phyloP scores from a whole-genome alignment of 2,113 vertebrate genomes.

The Cebidichthys violaceus region DNA sequence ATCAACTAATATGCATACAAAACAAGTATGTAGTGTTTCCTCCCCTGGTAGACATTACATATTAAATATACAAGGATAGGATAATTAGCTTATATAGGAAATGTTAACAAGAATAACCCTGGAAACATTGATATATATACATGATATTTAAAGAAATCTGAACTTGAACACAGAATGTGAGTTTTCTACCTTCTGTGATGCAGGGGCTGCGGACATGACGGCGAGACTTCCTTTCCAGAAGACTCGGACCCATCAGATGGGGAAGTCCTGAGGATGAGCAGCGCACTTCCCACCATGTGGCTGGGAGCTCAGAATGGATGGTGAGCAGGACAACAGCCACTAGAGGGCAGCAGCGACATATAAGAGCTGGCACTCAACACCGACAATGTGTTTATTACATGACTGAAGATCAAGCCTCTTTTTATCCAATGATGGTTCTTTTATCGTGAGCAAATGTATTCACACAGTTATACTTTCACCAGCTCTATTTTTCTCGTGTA shows the following conservation, averaged over 20 bases:
- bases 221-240: constrained; percentile 67
- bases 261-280: constrained; percentile 83
- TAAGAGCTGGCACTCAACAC: background rate
- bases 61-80: background rate
- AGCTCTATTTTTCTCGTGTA: background rate
- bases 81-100: background rate
- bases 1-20: background rate
- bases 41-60: background rate
- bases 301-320: constrained; percentile 98
- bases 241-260: constrained; percentile 82
- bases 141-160: background rate
- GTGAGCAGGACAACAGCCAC: constrained; percentile 76
- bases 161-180: background rate
- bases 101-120: background rate
- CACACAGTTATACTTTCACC: background rate
- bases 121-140: background rate
- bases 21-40: background rate
- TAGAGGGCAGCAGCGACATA: constrained; percentile 34
- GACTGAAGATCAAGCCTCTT: background rate
- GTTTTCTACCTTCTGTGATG: constrained; percentile 10
- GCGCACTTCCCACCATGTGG: constrained; percentile 96
- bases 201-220: constrained; percentile 68
- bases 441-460: background rate
- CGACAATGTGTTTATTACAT: background rate
- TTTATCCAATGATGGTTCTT: background rate